These are phyloP conservation scores for Lasioglossum figueresi DNA, from an alignment of 2,888 invertebrate species.

Conservation along the genomic window DNA sequence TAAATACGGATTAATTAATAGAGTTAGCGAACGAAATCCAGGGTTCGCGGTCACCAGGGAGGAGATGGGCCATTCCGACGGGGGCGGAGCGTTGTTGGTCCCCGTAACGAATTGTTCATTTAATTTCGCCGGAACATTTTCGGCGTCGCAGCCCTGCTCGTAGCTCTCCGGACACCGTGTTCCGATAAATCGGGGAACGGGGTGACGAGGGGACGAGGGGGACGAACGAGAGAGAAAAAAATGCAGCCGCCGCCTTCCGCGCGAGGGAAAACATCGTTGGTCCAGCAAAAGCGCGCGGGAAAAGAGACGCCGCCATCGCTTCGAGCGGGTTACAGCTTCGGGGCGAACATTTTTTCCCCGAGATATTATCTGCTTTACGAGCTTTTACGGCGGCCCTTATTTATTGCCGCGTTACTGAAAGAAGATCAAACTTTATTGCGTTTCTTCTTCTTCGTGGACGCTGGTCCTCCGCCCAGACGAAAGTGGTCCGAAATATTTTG, in stretches of 20 bases:
- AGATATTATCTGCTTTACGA: slow-evolving; percentile 76
- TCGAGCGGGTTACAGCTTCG: slow-evolving; percentile 62
- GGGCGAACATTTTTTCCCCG: slow-evolving; percentile 56
- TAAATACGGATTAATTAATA: slow-evolving; percentile 72
- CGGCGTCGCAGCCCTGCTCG: slow-evolving; percentile 62
- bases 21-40: slow-evolving; percentile 60
- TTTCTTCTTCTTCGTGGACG: not conserved
- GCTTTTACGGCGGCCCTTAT: slow-evolving; percentile 75
- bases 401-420: slow-evolving; percentile 69
- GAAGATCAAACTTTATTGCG: slow-evolving; percentile 59
- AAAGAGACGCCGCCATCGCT: slow-evolving; percentile 45
- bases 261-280: slow-evolving; percentile 54
- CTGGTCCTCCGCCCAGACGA: not conserved
- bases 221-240: slow-evolving; percentile 51
- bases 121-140: slow-evolving; percentile 78
- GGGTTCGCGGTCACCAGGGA: slow-evolving; percentile 64
- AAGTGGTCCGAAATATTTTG: slow-evolving; percentile 16
- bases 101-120: slow-evolving; percentile 78
- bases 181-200: slow-evolving; percentile 64
- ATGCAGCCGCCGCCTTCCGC: slow-evolving; percentile 57
- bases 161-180: slow-evolving; percentile 58
- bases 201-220: not conserved
- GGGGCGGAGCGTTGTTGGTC: slow-evolving; percentile 63
- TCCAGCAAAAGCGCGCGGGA: slow-evolving; percentile 43
- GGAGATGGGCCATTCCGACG: slow-evolving; percentile 59